Conservation (phyloP, 2,888 invertebrate species). For the Tetanocera ferruginea region DNA sequence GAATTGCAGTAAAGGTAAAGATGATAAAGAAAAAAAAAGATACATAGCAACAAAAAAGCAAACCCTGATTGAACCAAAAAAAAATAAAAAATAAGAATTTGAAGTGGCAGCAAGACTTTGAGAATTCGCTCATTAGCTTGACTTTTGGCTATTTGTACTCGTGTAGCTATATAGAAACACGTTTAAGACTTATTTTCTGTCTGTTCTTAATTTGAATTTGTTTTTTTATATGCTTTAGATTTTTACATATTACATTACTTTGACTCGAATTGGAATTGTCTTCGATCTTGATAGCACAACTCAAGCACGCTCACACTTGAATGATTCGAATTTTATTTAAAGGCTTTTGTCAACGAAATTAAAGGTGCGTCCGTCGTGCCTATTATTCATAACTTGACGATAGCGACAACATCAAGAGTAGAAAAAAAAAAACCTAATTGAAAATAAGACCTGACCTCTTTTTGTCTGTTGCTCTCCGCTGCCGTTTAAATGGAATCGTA, state of each 20-base stretch:
- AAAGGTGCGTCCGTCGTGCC: constrained; percentile 48
- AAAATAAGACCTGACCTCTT: constrained; percentile 13
- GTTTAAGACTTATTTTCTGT: not conserved
- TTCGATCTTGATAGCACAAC: constrained; percentile 49
- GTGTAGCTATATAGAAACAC: not conserved
- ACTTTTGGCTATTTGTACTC: not conserved
- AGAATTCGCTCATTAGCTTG: not conserved
- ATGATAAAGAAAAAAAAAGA: not conserved
- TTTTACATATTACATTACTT: too few species aligned
- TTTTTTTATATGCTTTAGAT: not conserved
- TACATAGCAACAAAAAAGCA: not conserved
- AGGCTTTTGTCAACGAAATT: constrained; percentile 62
- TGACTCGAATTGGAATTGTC: not conserved
- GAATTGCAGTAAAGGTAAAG: constrained; percentile 5
- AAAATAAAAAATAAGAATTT: not conserved
- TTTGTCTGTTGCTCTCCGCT: not conserved
- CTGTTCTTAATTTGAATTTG: not conserved
- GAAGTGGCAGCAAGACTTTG: not conserved
- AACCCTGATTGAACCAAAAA: not conserved
- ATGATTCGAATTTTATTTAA: constrained; percentile 62
- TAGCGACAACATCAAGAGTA: constrained; percentile 24
- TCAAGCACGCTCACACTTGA: constrained; percentile 52
- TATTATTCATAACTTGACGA: not conserved
- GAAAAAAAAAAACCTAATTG: constrained; percentile 34
- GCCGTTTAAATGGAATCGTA: not conserved